Conservation (phyloP, 2,113 vertebrate genomes). For the Callipepla californica region DNA sequence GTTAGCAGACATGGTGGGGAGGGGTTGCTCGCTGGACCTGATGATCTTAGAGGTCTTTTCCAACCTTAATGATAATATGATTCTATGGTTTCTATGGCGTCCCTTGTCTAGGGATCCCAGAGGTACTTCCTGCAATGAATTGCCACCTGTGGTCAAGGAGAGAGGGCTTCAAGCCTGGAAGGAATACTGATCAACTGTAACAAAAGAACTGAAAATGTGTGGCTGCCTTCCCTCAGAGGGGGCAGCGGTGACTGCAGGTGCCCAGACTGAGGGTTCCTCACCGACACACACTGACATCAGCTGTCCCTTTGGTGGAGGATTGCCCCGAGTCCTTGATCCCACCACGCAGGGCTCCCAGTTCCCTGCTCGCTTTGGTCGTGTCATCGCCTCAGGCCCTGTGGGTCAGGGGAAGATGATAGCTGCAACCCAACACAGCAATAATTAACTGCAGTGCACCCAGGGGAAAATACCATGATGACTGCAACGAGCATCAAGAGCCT, state of each 20-base stretch:
- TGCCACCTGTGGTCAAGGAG: neutral
- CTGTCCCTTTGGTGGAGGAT: neutral
- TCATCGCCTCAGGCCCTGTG: neutral
- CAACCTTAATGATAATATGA: neutral
- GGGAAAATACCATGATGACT: conserved; percentile 9
- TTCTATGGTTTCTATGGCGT: neutral
- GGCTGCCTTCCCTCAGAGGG: neutral
- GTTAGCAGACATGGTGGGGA: neutral
- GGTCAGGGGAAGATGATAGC: conserved; percentile 25
- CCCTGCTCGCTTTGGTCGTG: neutral
- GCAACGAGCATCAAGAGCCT: neutral
- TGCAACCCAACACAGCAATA: conserved; percentile 20
- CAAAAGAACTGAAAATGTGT: accelerated
- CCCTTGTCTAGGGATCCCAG: neutral
- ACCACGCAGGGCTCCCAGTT: neutral
- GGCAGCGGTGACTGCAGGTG: neutral
- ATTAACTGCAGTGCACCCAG: conserved; percentile 8
- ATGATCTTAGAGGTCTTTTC: neutral
- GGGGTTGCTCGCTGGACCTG: too few species aligned
- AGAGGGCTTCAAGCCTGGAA: neutral
- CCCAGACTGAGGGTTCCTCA: neutral
- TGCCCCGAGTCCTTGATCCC: neutral
- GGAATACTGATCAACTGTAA: too few species aligned
- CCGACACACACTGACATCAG: neutral
- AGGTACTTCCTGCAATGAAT: accelerated